Evolutionary conservation across 2,888 invertebrate species (phyloP), one percentile per base, ranked within the genome.

Genomic region (Melikaiella ostensackeni): DNA sequence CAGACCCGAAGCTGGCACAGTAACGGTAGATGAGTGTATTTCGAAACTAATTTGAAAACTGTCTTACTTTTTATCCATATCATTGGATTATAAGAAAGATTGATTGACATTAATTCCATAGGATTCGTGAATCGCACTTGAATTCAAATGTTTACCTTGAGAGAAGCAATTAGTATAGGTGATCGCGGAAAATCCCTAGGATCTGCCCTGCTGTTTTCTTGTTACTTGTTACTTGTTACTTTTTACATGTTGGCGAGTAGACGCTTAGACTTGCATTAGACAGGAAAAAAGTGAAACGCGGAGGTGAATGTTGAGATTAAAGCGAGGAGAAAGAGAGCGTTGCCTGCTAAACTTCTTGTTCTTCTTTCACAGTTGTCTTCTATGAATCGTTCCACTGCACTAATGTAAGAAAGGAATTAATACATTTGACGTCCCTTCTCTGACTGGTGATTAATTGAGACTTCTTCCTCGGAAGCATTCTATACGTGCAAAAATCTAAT

Each of bases 131-230:
- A 35, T 62, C n/a, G n/a, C 62, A 62, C 62, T 62, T 62, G 11
- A 62, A 62, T 35, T 62, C n/a, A 62, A n/a, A n/a, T 35, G 62
- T 35, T 35, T 62, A 33, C 62, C 6, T 62, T n/a, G 33, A 9
- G 30, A 57, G 57, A 57, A n/a, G 80, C 77, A 82, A 81, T 82
- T 81, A 82, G 81, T 76, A 66, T 76, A 77, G 76, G 70, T 79
- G 75, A 80, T 80, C 79, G 76, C 55, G 64, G 79, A 77, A 82
- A 80, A 80, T 82, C 81, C 79, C 59, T 6, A n/a, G n/a, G n/a
- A n/a, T n/a, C n/a, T n/a, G n/a, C n/a, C n/a, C n/a, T n/a, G n/a
- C n/a, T n/a, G n/a, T n/a, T 46, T 46, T 35, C 59, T 74, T 46
- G 19, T 46, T 46, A 46, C 46, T 46, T 46, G 46, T 46, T 19